A percentile compares a stretch with the other conserved stretches of the same genome.
Conservation (phyloP, 1,140 invertebrate genomes). For the Drosophila rhopaloa region DNA sequence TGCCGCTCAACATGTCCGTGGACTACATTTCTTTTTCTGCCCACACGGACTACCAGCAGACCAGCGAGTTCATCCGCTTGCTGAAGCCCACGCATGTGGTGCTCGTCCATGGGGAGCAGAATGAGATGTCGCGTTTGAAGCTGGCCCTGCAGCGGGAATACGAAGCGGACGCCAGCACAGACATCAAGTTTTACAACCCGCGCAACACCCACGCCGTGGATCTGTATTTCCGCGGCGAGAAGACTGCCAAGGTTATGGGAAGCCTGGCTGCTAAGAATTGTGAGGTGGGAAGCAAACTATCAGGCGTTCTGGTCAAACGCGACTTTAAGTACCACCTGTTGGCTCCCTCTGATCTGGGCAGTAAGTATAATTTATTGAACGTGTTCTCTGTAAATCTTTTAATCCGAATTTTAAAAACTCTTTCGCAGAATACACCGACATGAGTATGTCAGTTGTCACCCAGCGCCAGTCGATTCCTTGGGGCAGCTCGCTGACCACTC, state of each 20-base stretch:
- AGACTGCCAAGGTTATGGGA: conserved; percentile 99
- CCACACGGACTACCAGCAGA: conserved; percentile 99
- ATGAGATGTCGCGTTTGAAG: conserved; percentile 98
- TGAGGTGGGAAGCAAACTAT: conserved; percentile 91
- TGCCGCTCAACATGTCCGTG: conserved; percentile 98
- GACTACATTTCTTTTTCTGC: conserved; percentile 99
- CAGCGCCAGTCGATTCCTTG: conserved; percentile 96
- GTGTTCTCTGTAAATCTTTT: background rate
- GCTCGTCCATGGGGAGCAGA: conserved; percentile 99
- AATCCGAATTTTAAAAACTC: background rate
- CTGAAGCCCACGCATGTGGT: conserved; percentile 97
- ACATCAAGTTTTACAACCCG: conserved; percentile 98
- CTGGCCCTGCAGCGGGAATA: conserved; percentile 97
- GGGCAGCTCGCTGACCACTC: conserved; percentile 90
- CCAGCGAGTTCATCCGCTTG: conserved; percentile 97
- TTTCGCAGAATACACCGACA: conserved; percentile 95
- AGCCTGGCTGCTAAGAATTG: conserved; percentile 93
- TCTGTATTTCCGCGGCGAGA: conserved; percentile 98
- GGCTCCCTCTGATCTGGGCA: conserved; percentile 94
- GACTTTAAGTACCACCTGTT: conserved; percentile 99
- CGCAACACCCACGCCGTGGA: conserved; percentile 97
- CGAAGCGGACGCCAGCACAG: conserved; percentile 93
- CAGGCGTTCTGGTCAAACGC: conserved; percentile 97
- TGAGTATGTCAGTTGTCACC: conserved; percentile 95
- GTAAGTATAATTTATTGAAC: conserved; percentile 85